Conservation (phyloP, 92 coral and sea anemone genomes). For the Pocillopora grandis region DNA sequence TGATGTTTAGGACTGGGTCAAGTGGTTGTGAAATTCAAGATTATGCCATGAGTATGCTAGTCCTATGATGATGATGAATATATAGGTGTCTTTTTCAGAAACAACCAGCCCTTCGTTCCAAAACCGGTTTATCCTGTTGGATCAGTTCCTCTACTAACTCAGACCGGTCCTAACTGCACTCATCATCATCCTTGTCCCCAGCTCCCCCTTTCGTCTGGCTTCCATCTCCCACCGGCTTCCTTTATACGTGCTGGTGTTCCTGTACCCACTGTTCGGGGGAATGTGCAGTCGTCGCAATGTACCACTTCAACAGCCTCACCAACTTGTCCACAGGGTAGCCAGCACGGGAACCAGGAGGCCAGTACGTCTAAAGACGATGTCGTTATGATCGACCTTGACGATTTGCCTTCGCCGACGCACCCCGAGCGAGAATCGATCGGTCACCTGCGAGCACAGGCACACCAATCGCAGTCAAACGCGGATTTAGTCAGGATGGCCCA, state of each 20-base stretch:
- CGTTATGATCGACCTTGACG: conserved; percentile 70
- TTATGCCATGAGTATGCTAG: neutral
- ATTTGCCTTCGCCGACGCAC: conserved; percentile 64
- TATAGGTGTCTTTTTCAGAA: neutral
- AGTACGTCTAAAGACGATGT: conserved; percentile 26
- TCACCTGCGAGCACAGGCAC: neutral
- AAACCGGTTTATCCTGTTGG: conserved; percentile 38
- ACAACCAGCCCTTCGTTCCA: conserved; percentile 6
- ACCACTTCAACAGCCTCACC: neutral
- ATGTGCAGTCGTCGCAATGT: conserved; percentile 1
- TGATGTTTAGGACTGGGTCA: neutral
- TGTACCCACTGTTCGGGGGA: neutral
- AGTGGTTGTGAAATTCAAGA: neutral
- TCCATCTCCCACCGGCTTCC: conserved; percentile 49
- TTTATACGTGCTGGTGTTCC: conserved; percentile 43
- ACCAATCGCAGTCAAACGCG: neutral
- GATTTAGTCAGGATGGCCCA: conserved; percentile 32
- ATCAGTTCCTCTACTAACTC: neutral
- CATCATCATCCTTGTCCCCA: neutral
- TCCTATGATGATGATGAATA: no score
- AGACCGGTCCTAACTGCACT: neutral
- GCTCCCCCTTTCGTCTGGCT: neutral
- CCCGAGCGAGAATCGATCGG: neutral
- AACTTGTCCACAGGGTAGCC: neutral
- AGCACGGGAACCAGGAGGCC: neutral